Conservation (phyloP, 2,888 invertebrate species). For the Polydesmus complanatus region DNA sequence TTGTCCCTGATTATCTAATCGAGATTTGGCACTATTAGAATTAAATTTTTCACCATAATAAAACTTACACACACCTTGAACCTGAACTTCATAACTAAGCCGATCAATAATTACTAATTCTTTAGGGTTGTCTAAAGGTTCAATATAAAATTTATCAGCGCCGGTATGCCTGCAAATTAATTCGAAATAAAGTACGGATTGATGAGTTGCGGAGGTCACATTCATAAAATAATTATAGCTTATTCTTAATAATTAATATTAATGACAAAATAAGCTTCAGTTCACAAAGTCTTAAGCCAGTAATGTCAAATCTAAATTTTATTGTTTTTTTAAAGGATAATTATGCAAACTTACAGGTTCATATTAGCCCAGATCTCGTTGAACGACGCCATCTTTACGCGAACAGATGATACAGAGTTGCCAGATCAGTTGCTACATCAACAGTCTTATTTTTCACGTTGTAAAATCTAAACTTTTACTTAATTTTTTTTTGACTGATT, state of each 20-base stretch:
- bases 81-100: conserved; percentile 53
- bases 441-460: too few species aligned
- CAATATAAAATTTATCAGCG: conserved; percentile 77
- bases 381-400: neutral
- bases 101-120: conserved; percentile 75
- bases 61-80: conserved; percentile 45
- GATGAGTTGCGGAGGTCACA: too few species aligned
- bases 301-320: too few species aligned
- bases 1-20: conserved; percentile 43
- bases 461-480: too few species aligned
- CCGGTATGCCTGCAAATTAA: conserved; percentile 48
- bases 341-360: neutral
- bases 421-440: too few species aligned
- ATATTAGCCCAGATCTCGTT: neutral
- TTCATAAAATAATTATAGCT: too few species aligned
- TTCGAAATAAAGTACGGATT: neutral
- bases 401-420: neutral
- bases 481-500: too few species aligned
- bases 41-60: neutral
- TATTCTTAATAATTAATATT: too few species aligned
- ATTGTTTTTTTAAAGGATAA: neutral
- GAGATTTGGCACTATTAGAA: conserved; percentile 5
- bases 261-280: too few species aligned
- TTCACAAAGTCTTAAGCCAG: too few species aligned
- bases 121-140: conserved; percentile 56